Conservation (phyloP, 2,797 vertebrate genomes). For the Sciurus carolinensis region DNA sequence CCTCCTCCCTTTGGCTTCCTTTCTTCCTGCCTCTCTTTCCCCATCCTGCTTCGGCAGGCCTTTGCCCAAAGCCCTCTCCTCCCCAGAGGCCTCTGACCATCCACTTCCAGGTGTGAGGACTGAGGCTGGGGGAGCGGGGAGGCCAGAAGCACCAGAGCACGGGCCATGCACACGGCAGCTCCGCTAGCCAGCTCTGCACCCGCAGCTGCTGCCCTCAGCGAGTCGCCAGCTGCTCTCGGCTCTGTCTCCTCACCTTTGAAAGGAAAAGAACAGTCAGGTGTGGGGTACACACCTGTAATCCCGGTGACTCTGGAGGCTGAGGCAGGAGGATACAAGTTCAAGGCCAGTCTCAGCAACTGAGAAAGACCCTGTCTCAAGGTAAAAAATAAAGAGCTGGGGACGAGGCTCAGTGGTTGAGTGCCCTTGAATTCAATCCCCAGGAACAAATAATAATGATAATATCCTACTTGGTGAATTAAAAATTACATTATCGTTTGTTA, state of each 20-base stretch:
- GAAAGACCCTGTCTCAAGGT: too few relatives aligned
- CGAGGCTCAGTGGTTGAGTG: too few relatives aligned
- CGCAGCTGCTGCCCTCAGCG: neutral
- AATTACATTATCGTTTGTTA: neutral
- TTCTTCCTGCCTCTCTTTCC: too few relatives aligned
- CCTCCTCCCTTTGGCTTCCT: too few relatives aligned
- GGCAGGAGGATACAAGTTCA: too few relatives aligned
- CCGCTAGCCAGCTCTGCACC: neutral
- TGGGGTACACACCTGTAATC: too few relatives aligned
- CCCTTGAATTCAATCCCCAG: too few relatives aligned
- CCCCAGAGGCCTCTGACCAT: neutral
- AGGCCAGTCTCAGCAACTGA: too few relatives aligned
- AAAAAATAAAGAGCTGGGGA: too few relatives aligned
- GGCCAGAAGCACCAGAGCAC: fast-evolving
- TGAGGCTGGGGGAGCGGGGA: neutral
- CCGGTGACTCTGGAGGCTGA: too few relatives aligned
- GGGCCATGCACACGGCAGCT: fast-evolving
- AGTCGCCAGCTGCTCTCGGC: neutral
- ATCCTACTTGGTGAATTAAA: neutral
- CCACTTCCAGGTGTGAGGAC: neutral
- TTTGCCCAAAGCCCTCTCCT: neutral
- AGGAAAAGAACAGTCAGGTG: neutral
- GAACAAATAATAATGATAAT: neutral
- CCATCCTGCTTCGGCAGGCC: neutral
- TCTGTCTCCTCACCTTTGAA: neutral